These are phyloP conservation scores for Anthonomus grandis DNA, from an alignment of 1,140 invertebrate genomes.

Conservation along the genomic window DNA sequence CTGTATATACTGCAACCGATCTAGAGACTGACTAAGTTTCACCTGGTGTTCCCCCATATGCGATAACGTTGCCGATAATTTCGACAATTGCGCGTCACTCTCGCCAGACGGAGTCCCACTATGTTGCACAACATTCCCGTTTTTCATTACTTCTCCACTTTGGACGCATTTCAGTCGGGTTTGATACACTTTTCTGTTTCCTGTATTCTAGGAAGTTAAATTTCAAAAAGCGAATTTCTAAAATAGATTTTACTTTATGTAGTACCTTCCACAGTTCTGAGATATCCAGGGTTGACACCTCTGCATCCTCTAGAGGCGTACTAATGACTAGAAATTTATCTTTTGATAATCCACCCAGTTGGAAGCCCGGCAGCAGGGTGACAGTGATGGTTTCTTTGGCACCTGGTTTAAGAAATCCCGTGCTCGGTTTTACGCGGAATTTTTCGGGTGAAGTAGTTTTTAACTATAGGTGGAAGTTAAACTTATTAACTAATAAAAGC, in stretches of 20 bases:
- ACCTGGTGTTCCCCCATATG: conserved; percentile 9
- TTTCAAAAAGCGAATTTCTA: neutral
- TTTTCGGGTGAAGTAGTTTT: conserved; percentile 80
- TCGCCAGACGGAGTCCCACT: neutral
- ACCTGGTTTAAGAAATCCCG: conserved; percentile 65
- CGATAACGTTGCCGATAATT: conserved; percentile 6
- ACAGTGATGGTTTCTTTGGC: conserved; percentile 54
- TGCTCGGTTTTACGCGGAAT: conserved; percentile 83
- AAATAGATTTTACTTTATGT: neutral
- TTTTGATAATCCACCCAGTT: conserved; percentile 53
- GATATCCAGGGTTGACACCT: conserved; percentile 52
- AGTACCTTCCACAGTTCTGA: conserved; percentile 62
- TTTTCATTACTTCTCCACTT: conserved; percentile 34
- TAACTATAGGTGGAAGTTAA: conserved; percentile 53
- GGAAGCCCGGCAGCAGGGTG: conserved; percentile 55
- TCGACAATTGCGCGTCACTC: conserved; percentile 2
- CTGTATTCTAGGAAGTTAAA: conserved; percentile 34
- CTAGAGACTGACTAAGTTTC: neutral
- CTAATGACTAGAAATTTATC: conserved; percentile 73
- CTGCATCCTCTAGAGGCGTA: conserved; percentile 54
- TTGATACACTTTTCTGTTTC: conserved; percentile 48
- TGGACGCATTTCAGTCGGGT: conserved; percentile 52
- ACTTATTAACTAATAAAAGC: too few species aligned
- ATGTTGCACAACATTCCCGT: conserved; percentile 30
- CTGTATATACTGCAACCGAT: conserved; percentile 5